Conservation (phyloP, 2,113 vertebrate species). For the Myocastor coypus region DNA sequence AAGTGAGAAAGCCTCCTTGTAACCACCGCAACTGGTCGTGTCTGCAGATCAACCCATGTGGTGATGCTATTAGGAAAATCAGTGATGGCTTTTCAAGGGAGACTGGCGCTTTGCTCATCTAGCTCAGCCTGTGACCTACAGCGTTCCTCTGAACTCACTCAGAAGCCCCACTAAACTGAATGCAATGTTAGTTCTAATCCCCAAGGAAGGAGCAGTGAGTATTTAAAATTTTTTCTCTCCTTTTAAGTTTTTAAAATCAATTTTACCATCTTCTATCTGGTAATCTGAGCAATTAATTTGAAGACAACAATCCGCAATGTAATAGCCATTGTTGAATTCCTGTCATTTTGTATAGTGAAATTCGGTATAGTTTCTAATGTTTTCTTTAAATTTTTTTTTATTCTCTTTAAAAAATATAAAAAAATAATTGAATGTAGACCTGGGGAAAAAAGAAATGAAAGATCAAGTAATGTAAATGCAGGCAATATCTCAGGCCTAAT, state of each 20-base stretch:
- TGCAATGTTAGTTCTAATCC: constrained; percentile 6
- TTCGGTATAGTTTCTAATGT: too few species aligned
- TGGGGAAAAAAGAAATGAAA: neutral
- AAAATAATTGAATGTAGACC: too few species aligned
- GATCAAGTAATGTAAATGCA: neutral
- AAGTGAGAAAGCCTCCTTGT: constrained; percentile 11
- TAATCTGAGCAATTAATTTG: too few species aligned
- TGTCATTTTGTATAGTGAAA: too few species aligned
- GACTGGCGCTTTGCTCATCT: neutral
- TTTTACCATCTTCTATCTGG: too few species aligned
- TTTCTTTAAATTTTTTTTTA: too few species aligned
- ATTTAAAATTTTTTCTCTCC: too few species aligned
- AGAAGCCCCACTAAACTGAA: neutral
- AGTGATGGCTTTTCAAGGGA: neutral
- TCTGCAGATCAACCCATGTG: neutral
- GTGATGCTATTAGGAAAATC: neutral
- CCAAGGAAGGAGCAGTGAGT: too few species aligned
- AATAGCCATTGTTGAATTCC: too few species aligned
- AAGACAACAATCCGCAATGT: too few species aligned
- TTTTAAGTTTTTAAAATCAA: too few species aligned
- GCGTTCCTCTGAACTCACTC: neutral
- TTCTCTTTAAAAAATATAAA: too few species aligned
- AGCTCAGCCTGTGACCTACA: neutral
- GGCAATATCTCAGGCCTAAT: neutral
- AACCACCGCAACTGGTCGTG: neutral